phyloP scores from a whole-genome alignment of 2,888 invertebrate genomes.

The Hesperia comma region DNA sequence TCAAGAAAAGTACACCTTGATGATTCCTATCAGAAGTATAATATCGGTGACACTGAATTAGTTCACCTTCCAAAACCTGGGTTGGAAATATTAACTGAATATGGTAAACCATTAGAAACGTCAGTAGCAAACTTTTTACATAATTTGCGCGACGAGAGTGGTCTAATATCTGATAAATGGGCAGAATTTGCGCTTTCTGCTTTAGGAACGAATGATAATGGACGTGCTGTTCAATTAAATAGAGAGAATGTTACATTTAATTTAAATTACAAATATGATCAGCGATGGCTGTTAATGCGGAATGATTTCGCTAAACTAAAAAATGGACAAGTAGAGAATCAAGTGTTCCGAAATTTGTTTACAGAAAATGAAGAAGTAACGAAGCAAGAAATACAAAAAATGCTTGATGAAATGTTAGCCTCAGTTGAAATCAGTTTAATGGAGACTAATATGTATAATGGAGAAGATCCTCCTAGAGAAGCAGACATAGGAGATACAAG shows the following conservation, averaged over 20 bases:
- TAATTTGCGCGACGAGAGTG: conserved; percentile 62
- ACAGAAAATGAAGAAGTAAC: conserved; percentile 35
- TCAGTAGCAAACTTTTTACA: conserved; percentile 70
- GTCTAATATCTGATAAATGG: conserved; percentile 74
- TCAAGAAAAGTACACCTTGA: conserved; percentile 75
- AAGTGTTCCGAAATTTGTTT: not conserved
- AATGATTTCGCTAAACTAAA: conserved; percentile 48
- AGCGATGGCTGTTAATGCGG: conserved; percentile 82
- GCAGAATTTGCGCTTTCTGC: conserved; percentile 83
- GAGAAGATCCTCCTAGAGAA: conserved; percentile 62
- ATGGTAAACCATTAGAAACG: conserved; percentile 74
- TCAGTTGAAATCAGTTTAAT: conserved; percentile 85
- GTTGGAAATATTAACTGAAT: conserved; percentile 74
- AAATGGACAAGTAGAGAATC: conserved; percentile 12
- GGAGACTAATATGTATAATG: conserved; percentile 76
- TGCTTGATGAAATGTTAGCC: conserved; percentile 82
- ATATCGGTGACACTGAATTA: conserved; percentile 73
- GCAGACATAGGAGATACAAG: conserved; percentile 37
- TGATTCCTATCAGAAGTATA: conserved; percentile 68
- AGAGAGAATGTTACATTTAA: conserved; percentile 77
- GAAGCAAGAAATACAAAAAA: conserved; percentile 59
- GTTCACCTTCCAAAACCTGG: conserved; percentile 78
- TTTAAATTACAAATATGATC: conserved; percentile 83
- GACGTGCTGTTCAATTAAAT: conserved; percentile 50
- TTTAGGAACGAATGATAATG: conserved; percentile 60